phyloP scores from a whole-genome alignment of 2,113 vertebrate species.

The Phylloscopus trochiloides region DNA sequence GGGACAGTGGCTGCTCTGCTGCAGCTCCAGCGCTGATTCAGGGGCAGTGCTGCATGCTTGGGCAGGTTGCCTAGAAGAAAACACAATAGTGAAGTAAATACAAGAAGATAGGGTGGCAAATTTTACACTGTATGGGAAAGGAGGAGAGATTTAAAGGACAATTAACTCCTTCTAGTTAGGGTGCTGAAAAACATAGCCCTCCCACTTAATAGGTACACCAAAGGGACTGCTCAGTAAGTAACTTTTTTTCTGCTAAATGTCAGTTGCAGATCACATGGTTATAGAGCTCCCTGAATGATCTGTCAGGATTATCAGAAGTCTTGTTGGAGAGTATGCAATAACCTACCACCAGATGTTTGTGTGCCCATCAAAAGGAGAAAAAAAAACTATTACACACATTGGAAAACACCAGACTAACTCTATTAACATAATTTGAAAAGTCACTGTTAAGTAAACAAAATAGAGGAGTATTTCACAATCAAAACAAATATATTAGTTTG shows the following conservation, averaged over 20 bases:
- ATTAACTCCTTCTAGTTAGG: slow-evolving; percentile 42
- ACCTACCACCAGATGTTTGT: background rate
- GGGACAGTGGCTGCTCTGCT: slow-evolving; percentile 69
- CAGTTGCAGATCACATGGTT: background rate
- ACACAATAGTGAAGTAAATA: slow-evolving; percentile 1
- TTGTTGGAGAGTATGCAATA: background rate
- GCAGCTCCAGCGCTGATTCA: slow-evolving; percentile 79
- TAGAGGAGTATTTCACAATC: background rate
- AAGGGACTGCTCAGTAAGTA: slow-evolving; percentile 23
- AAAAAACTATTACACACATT: background rate
- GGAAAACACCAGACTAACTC: background rate
- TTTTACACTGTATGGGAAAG: slow-evolving; percentile 10
- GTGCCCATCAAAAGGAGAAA: background rate
- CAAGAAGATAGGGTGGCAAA: background rate
- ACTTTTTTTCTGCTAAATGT: background rate
- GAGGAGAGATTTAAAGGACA: slow-evolving; percentile 51
- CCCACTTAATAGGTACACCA: slow-evolving; percentile 57
- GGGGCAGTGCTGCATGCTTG: slow-evolving; percentile 80
- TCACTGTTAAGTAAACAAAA: background rate
- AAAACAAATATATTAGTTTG: background rate
- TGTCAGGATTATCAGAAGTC: background rate
- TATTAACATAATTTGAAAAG: background rate
- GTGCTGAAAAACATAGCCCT: slow-evolving; percentile 58
- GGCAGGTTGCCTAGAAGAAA: slow-evolving; percentile 75
- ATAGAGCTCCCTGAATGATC: background rate